Percentiles rank a stretch among this genome's conserved stretches.
phyloP scores from a whole-genome alignment of 2,888 invertebrate genomes.

The Spatulosminthurus flaviceps region DNA sequence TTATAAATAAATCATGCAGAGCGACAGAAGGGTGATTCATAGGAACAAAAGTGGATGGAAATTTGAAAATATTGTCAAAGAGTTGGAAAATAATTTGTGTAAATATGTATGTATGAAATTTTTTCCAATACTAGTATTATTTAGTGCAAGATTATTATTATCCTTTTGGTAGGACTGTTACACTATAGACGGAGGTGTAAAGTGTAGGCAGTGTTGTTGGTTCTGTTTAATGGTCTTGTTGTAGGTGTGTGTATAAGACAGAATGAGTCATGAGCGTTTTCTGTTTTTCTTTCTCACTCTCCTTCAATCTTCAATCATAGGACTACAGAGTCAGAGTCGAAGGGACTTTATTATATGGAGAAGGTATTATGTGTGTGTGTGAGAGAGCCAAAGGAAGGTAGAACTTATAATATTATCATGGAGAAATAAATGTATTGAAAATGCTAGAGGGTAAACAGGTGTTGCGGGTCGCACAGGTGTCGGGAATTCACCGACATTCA shows the following conservation, averaged over 20 bases:
- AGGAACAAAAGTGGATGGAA: no score
- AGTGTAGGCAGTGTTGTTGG: constrained; percentile 24
- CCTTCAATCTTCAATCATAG: neutral
- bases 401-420: constrained; percentile 20
- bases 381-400: constrained; percentile 20
- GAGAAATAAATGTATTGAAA: constrained; percentile 51
- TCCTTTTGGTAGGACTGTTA: neutral
- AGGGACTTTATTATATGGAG: neutral
- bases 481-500: constrained; percentile 51
- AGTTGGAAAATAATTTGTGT: no score
- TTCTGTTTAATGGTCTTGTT: constrained; percentile 2
- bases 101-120: no score
- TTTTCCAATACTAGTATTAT: no score
- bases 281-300: neutral
- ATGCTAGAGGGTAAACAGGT: constrained; percentile 55
- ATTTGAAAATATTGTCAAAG: no score
- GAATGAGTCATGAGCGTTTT: constrained; percentile 27
- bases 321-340: neutral
- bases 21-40: no score
- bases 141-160: constrained; percentile 2
- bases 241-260: constrained; percentile 14
- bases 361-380: no score
- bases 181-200: constrained; percentile 24
- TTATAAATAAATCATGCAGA: no score
- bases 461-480: constrained; percentile 53